phyloP scores from a whole-genome alignment of 2,797 vertebrate genomes.

The Florisuga fusca region DNA sequence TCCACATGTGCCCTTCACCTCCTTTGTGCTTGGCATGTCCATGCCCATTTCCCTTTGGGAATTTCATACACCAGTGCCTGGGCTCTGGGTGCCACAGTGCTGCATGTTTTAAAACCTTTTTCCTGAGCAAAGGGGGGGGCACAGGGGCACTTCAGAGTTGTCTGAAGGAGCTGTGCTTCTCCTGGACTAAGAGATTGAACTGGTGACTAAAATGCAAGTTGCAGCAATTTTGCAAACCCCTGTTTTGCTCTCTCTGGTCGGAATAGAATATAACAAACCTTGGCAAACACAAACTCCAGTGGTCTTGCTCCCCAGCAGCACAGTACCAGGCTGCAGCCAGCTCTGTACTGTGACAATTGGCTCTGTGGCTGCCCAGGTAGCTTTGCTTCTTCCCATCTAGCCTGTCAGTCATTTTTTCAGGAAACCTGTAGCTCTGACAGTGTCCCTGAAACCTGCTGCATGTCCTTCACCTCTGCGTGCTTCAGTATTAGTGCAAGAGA shows the following conservation, averaged over 20 bases:
- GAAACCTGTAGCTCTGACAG: not conserved
- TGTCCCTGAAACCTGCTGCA: rapidly evolving
- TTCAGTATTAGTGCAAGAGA: rapidly evolving
- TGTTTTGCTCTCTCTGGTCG: not conserved
- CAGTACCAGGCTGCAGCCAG: not conserved
- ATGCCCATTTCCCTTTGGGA: not conserved
- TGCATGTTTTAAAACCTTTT: not conserved
- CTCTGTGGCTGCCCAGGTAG: rapidly evolving
- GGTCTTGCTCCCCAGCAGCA: not conserved
- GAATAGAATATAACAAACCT: not conserved
- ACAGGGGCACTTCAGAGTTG: not conserved
- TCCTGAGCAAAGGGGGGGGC: too few relatives aligned
- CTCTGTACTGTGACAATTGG: not conserved
- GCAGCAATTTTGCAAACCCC: not conserved
- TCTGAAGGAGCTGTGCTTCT: not conserved
- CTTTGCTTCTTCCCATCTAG: not conserved
- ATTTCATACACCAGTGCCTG: not conserved
- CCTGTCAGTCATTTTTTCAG: not conserved
- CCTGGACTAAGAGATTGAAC: not conserved
- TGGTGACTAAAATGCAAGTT: not conserved
- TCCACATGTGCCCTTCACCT: rapidly evolving
- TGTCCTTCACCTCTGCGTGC: rapidly evolving
- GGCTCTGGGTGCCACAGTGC: not conserved
- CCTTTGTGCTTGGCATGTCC: not conserved
- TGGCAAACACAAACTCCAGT: not conserved